Evolutionary conservation across 2,113 vertebrate genomes (phyloP).

Genomic region (Cisticola juncidis): DNA sequence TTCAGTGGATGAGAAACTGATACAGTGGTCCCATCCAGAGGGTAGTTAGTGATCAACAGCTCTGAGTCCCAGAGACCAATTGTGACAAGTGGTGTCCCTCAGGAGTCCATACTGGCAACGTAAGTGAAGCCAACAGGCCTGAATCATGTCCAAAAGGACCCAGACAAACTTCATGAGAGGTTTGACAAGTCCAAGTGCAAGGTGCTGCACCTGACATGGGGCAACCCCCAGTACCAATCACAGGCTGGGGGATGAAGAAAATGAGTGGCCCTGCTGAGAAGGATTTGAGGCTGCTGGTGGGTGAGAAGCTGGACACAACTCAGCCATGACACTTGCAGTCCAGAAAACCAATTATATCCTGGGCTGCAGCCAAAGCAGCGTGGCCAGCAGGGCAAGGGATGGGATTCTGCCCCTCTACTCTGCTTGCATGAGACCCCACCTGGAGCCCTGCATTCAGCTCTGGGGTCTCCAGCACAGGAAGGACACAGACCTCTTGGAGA

Average conservation of each 20-base stretch:
- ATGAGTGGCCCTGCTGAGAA: background rate
- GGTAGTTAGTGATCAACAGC: background rate
- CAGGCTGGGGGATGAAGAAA: background rate
- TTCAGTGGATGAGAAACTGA: background rate
- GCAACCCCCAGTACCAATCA: background rate
- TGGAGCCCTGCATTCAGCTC: background rate
- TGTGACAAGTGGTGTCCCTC: background rate
- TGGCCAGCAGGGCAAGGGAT: background rate
- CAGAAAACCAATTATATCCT: background rate
- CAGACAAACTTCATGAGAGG: background rate
- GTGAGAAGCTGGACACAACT: background rate
- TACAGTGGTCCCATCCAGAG: background rate
- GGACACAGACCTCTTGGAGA: background rate
- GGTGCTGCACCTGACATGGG: background rate
- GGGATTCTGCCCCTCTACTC: background rate
- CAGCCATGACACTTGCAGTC: background rate
- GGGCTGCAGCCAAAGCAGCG: background rate
- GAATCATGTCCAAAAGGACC: background rate
- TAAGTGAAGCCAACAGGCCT: background rate
- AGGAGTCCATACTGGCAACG: background rate
- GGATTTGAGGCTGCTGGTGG: background rate
- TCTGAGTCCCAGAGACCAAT: background rate
- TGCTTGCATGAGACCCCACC: background rate
- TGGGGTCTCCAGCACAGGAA: background rate
- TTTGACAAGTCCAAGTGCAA: background rate